Conservation (phyloP, 2,113 vertebrate genomes). For the Vulpes lagopus region DNA sequence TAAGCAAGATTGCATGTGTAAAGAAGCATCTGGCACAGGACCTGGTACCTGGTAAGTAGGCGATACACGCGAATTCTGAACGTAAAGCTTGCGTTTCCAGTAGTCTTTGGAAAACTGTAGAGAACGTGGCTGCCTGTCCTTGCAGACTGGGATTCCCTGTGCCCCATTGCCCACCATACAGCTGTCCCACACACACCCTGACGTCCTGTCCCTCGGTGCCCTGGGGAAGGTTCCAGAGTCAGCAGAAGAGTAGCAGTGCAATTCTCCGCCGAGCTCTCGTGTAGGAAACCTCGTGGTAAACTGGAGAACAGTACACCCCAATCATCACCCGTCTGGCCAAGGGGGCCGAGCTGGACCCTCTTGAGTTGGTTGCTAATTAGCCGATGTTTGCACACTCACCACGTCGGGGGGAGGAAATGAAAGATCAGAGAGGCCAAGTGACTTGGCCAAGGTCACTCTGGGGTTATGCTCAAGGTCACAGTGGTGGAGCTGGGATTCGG, state of each 20-base stretch:
- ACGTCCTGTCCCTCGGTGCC: no score
- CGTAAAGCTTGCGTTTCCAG: neutral
- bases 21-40: neutral
- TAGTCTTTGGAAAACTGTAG: neutral
- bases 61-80: neutral
- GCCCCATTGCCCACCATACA: fast-evolving
- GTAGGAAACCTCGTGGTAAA: neutral
- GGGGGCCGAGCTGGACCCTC: fast-evolving
- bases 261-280: fast-evolving
- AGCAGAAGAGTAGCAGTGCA: fast-evolving
- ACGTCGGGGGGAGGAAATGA: neutral
- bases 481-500: neutral
- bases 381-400: neutral
- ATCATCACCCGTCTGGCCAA: no score
- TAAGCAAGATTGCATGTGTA: neutral
- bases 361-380: neutral
- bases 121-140: neutral
- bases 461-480: neutral
- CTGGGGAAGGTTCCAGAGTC: neutral
- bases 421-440: fast-evolving
- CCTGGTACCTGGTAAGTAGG: neutral
- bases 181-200: fast-evolving
- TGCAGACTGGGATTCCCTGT: neutral
- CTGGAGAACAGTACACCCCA: neutral
- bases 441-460: neutral